A percentile compares a stretch with the other conserved stretches of the same genome.
phyloP scores from a whole-genome alignment of 2,888 invertebrate genomes.

The Hemithea aestivaria region DNA sequence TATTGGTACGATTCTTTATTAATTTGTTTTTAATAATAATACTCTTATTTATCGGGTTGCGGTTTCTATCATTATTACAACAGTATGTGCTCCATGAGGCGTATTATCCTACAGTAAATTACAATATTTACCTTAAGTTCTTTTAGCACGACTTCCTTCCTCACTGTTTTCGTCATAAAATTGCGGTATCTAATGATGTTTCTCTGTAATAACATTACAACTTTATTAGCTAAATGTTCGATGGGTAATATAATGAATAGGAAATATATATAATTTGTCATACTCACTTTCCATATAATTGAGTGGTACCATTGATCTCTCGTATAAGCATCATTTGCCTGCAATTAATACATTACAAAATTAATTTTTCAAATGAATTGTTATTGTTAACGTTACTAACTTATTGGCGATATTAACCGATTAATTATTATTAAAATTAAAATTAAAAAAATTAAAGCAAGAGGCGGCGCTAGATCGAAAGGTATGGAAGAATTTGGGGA shows the following conservation, averaged over 20 bases:
- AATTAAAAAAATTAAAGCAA: too few species aligned
- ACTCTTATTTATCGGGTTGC: too few species aligned
- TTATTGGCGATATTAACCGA: too few species aligned
- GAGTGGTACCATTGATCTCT: constrained; percentile 91
- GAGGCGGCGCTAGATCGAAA: too few species aligned
- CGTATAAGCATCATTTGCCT: constrained; percentile 88
- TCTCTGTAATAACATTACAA: constrained; percentile 74
- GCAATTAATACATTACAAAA: constrained; percentile 45
- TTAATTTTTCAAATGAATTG: constrained; percentile 1
- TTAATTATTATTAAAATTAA: too few species aligned
- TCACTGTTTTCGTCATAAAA: constrained; percentile 81
- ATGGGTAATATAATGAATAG: background rate
- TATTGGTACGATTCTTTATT: too few species aligned
- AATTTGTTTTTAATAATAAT: too few species aligned
- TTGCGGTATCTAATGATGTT: constrained; percentile 86
- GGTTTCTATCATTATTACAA: too few species aligned
- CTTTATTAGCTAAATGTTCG: background rate
- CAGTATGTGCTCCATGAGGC: too few species aligned
- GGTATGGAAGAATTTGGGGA: too few species aligned
- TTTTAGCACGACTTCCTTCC: constrained; percentile 85
- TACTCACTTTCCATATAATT: constrained; percentile 86
- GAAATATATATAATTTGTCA: background rate
- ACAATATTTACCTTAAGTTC: constrained; percentile 83
- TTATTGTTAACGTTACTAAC: too few species aligned
- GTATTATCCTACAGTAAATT: too few species aligned